phyloP scores from a whole-genome alignment of 2,888 invertebrate genomes.

The Callyntrura guangdongensis region DNA sequence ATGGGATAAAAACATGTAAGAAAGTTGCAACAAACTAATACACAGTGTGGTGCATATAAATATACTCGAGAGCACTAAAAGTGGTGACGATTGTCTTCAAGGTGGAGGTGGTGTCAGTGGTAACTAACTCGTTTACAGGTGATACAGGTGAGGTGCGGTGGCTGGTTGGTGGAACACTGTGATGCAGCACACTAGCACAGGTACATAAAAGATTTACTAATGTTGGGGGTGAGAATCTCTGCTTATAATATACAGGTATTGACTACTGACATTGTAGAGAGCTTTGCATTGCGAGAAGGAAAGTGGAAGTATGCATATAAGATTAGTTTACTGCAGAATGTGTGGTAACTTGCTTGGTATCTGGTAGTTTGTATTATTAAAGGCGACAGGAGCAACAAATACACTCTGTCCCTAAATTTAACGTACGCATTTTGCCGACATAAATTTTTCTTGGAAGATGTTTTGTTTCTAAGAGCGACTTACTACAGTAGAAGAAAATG shows the following conservation, averaged over 20 bases:
- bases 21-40: not conserved
- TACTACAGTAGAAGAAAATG: too few relatives aligned
- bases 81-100: constrained; percentile 1
- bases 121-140: constrained; percentile 36
- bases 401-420: not conserved
- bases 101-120: constrained; percentile 34
- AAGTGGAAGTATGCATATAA: constrained; percentile 6
- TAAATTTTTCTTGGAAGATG: too few relatives aligned
- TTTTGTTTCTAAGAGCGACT: too few relatives aligned
- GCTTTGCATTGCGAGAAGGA: not conserved
- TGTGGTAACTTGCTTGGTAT: not conserved
- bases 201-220: constrained; percentile 18
- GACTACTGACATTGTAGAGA: constrained; percentile 19
- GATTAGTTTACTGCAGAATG: constrained; percentile 13
- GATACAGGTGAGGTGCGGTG: constrained; percentile 61
- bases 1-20: constrained; percentile 24
- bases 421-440: not conserved
- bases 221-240: constrained; percentile 27
- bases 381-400: constrained; percentile 1
- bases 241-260: not conserved
- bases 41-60: not conserved
- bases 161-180: not conserved
- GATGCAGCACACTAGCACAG: not conserved
- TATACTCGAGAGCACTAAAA: not conserved
- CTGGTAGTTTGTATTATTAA: constrained; percentile 14